Conservation (phyloP, 2,888 invertebrate genomes). For the Cynaeus angustus region DNA sequence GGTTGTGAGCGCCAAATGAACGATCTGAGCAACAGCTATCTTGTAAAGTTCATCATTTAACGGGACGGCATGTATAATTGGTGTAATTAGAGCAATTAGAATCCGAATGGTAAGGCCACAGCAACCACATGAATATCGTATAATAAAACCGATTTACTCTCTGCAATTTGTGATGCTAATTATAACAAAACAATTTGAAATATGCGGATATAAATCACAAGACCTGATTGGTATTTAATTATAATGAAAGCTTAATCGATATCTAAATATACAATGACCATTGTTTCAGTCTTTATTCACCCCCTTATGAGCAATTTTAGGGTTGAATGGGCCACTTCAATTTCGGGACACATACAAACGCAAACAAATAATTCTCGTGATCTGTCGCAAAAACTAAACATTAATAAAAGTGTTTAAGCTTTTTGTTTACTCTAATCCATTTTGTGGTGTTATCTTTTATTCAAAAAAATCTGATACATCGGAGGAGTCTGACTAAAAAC, state of each 20-base stretch:
- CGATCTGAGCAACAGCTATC: slow-evolving; percentile 19
- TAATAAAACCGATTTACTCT: slow-evolving; percentile 49
- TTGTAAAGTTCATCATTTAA: slow-evolving; percentile 46
- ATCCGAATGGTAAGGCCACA: slow-evolving; percentile 47
- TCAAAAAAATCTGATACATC: slow-evolving; percentile 46
- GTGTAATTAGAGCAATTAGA: slow-evolving; percentile 47
- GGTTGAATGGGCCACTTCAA: slow-evolving; percentile 18
- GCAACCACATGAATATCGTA: slow-evolving; percentile 48
- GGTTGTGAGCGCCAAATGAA: slow-evolving; percentile 6
- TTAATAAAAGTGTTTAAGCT: slow-evolving; percentile 41
- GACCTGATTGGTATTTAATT: slow-evolving; percentile 42
- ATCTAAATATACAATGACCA: slow-evolving; percentile 35
- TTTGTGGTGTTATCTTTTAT: slow-evolving; percentile 46
- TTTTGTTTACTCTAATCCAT: slow-evolving; percentile 45
- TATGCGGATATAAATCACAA: slow-evolving; percentile 39
- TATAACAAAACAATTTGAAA: slow-evolving; percentile 46
- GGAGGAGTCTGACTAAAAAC: slow-evolving; percentile 34
- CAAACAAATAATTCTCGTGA: slow-evolving; percentile 16
- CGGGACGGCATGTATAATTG: slow-evolving; percentile 46
- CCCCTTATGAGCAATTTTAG: slow-evolving; percentile 14
- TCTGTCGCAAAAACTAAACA: slow-evolving; percentile 34
- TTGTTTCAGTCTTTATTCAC: slow-evolving; percentile 36
- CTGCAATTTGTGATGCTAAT: slow-evolving; percentile 42
- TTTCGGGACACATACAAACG: slow-evolving; percentile 9
- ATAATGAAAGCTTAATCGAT: slow-evolving; percentile 38